A percentile compares a stretch with the other conserved stretches of the same genome.
Evolutionary conservation across 2,113 vertebrate genomes (phyloP).

Genomic region (Aleadryas rufinucha): DNA sequence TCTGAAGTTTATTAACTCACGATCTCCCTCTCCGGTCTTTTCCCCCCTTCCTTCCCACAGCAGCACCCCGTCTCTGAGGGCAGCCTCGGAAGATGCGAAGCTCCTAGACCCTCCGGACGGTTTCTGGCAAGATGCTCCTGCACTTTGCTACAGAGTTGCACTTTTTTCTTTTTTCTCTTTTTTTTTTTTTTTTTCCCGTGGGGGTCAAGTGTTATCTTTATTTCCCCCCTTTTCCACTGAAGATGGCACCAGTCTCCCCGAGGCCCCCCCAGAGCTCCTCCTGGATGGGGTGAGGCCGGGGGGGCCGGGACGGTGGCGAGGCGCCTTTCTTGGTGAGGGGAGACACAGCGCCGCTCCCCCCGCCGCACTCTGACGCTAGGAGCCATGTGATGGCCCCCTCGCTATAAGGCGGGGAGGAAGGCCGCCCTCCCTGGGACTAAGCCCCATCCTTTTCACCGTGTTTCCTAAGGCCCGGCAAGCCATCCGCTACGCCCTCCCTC

Average conservation of each 20-base stretch:
- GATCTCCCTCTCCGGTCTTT: neutral
- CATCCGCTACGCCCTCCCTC: neutral
- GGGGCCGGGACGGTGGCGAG: neutral
- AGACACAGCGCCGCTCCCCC: neutral
- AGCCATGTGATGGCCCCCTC: constrained; percentile 81
- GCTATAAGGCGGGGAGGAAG: constrained; percentile 77
- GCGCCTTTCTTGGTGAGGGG: neutral
- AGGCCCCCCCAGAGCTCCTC: neutral
- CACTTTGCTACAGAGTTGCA: neutral
- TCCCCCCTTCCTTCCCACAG: neutral
- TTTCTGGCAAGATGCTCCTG: neutral
- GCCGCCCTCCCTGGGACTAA: constrained; percentile 84
- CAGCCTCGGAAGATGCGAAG: neutral
- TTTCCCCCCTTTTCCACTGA: neutral
- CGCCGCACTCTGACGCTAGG: constrained; percentile 76
- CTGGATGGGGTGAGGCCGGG: neutral
- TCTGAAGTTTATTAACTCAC: neutral
- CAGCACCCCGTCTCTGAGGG: neutral
- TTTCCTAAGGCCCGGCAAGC: neutral
- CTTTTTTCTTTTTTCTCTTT: too few species aligned
- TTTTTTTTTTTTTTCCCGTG: too few species aligned
- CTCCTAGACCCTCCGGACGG: neutral
- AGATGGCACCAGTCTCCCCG: neutral
- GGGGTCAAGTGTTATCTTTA: neutral
- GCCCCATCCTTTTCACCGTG: constrained; percentile 70